Base-by-base conservation (phyloP, 2,797 vertebrate species). In the Percopsis omiscomaycus region DNA sequence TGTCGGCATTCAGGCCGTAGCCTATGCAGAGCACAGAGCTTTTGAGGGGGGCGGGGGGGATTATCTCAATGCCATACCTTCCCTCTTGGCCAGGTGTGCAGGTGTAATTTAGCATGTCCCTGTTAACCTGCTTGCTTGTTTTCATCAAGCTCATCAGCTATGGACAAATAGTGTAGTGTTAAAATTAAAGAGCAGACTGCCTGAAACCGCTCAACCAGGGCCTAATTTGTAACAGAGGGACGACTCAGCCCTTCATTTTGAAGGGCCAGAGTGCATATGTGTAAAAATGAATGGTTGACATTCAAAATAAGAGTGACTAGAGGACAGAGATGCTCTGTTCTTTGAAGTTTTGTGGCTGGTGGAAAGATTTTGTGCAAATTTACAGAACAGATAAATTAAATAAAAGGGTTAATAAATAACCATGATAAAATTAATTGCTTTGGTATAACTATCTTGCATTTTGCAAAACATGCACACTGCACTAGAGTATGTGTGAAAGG, bases 111-210 rank as follows among this genome's bases (percentile, higher is more conserved):
- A 82, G 66, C 80, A 77, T 81, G 86, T 84, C 78, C 69, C 74
- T 63, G 84, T 84, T 85, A 85, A 87, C 86, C 81, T 15, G 76
- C 84, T 76, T 62, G 78, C 82, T 83, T 82, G 82, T 89, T 88
- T 83, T 85, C 81, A 84, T 86, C 78, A 70, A 66, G 73, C 84
- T 84, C 81, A 74, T 83, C 64, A 70, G 75, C 81, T 80, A 75
- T 80, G 83, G 71, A 66, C 62, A 75, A 84, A 73, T 47, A 61
- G 67, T 66, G 72, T 5, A 74, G 70, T 77, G 71, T 47, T 9
- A 69, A 76, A 84, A 87, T 76, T 73, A 81, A 82, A 85, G 65
- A 70, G 78, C 74, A 69, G 77, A 71, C 69, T 66, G 80, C 75
- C 69, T 71, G 74, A 66, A 78, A 71, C 53, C 46, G 44, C 65